Evolutionary conservation across 1,140 invertebrate species (phyloP), one percentile per base, ranked within the genome.

Genomic region (Drosophila dunni): DNA sequence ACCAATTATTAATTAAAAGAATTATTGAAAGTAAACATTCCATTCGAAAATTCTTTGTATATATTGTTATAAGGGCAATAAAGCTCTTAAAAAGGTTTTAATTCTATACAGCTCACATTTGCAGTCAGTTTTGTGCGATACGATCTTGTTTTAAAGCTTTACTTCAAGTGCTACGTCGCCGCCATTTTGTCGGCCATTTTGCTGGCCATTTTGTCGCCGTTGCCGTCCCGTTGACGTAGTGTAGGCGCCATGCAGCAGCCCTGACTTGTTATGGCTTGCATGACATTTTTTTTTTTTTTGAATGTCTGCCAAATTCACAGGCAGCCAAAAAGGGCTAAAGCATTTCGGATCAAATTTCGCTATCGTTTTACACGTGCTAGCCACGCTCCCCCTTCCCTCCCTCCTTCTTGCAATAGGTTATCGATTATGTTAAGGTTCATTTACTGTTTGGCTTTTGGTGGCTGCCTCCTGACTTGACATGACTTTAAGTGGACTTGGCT

Each of bases 171-270:
- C 46, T 61, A 9, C 34, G 44, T 34, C 9, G 81, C 24, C 81
- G 78, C 81, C 81, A 80, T 85, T 85, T 83, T 57, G 80, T 54
- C 67, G 67, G 53, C 46, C 61, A 63, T 51, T 20, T 53, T 51
- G 61, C 54, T 73, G 78, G 82, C 78, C 74, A 61, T 79, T 78
- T 67, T 66, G 79, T 75, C 75, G 74, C 50, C 29, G 24, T 46
- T 20, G 44, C 20, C 29, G 79, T 20, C 10, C 10, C 68, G 82
- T 75, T 70, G 75, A 29, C 81, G 53, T 63, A 72, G 51, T 76
- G 79, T 82, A 88, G 82, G 83, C 82, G 82, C 82, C 82, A 85
- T 74, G 71, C 73, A 72, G 58, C 58, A 68, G 57, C 76, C 76
- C 61, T 67, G 57, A 51, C 56, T 75, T 42, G 48, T 65, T 74